Percentiles rank a stretch among this genome's conserved stretches.
Conservation (phyloP, 2,888 invertebrate species). For the Lymantria monacha region DNA sequence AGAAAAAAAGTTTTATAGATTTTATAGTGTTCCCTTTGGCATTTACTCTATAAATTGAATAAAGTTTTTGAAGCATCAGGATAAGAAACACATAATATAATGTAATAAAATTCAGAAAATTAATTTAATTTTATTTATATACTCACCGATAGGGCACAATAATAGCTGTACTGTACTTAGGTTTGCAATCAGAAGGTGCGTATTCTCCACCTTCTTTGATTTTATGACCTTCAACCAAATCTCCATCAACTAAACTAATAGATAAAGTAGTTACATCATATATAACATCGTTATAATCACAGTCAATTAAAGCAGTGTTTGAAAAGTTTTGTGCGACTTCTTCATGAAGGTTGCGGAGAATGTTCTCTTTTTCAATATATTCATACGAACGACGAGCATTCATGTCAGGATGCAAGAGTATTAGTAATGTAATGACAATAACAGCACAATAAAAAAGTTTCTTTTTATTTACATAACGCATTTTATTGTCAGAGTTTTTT, state of each 20-base stretch:
- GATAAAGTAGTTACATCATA: constrained; percentile 60
- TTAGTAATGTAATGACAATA: constrained; percentile 45
- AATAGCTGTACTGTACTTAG: constrained; percentile 88
- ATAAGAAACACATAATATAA: too few species aligned
- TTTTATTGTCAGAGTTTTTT: constrained; percentile 23
- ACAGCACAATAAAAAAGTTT: constrained; percentile 50
- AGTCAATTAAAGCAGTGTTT: constrained; percentile 53
- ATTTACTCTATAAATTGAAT: too few species aligned
- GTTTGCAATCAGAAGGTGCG: constrained; percentile 61
- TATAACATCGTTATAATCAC: constrained; percentile 63
- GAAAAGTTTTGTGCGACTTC: constrained; percentile 71
- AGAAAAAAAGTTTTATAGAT: too few species aligned
- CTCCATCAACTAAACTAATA: constrained; percentile 54
- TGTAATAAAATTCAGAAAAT: too few species aligned
- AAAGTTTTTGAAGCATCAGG: too few species aligned
- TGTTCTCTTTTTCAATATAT: constrained; percentile 67
- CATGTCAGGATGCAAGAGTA: constrained; percentile 58
- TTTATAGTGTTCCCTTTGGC: too few species aligned
- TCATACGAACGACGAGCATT: constrained; percentile 61
- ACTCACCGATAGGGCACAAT: constrained; percentile 88
- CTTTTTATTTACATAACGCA: constrained; percentile 59
- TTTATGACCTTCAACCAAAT: constrained; percentile 58
- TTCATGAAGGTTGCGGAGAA: constrained; percentile 63
- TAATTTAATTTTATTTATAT: neutral
- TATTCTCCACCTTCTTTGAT: constrained; percentile 72